Evolutionary conservation across 2,113 vertebrate species (phyloP).

Genomic region (Macrotus californicus): DNA sequence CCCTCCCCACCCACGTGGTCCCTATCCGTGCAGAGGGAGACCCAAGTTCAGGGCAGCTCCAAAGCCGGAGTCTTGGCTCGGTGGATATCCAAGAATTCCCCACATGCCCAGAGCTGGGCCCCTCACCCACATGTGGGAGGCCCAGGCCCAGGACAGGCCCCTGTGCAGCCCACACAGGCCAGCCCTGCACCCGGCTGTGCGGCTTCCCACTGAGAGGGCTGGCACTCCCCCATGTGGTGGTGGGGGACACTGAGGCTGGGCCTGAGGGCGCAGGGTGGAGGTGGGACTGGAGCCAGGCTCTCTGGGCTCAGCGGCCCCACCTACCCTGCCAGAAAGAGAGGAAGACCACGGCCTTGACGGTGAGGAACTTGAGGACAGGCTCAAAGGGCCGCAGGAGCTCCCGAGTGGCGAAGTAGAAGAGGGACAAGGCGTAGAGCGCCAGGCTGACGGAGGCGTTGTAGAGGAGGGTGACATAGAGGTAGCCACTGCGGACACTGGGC

Average conservation of each 20-base stretch:
- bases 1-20: accelerated
- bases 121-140: too few relatives aligned
- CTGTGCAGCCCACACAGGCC: accelerated
- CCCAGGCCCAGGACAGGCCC: neutral
- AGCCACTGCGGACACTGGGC: conserved; percentile 89
- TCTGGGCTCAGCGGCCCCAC: neutral
- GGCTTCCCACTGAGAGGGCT: neutral
- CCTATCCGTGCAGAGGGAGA: neutral
- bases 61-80: accelerated
- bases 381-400: conserved; percentile 92
- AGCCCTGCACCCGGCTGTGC: neutral
- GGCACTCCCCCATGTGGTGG: neutral
- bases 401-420: conserved; percentile 94
- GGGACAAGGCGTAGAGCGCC: conserved; percentile 93
- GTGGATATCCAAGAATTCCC: accelerated
- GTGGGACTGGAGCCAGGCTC: neutral
- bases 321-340: conserved; percentile 97
- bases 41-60: neutral
- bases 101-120: neutral
- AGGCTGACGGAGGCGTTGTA: conserved; percentile 96
- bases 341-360: conserved; percentile 97
- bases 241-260: neutral
- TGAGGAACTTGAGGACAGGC: conserved; percentile 95
- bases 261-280: neutral
- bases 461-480: conserved; percentile 95